phyloP scores from a whole-genome alignment of 2,797 vertebrate genomes.

The Salarias fasciatus region DNA sequence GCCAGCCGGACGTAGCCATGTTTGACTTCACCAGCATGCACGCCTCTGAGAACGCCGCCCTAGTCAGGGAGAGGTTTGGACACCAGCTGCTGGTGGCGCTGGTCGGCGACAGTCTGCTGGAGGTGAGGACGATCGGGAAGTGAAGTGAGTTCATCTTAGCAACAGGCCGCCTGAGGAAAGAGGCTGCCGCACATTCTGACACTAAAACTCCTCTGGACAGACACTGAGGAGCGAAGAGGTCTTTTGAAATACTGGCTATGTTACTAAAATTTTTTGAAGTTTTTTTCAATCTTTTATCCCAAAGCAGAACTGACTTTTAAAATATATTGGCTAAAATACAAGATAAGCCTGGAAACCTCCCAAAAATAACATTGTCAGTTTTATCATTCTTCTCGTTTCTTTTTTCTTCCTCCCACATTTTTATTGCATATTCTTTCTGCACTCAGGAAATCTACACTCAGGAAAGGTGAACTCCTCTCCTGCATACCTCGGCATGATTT shows the following conservation, averaged over 20 bases:
- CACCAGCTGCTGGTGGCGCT: slow-evolving; percentile 93
- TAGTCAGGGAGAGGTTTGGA: slow-evolving; percentile 91
- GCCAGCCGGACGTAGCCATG: slow-evolving; percentile 96
- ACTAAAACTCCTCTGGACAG: slow-evolving; percentile 13
- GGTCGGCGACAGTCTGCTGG: slow-evolving; percentile 96
- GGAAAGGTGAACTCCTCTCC: background rate
- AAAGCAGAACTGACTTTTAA: too few relatives aligned
- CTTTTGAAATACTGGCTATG: background rate
- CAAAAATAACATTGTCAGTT: too few relatives aligned
- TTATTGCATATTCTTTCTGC: background rate
- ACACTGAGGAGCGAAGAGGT: background rate
- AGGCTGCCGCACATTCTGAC: background rate
- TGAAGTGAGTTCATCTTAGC: background rate
- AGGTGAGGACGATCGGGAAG: slow-evolving; percentile 79
- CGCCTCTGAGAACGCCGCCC: slow-evolving; percentile 93
- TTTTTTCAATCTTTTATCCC: too few relatives aligned
- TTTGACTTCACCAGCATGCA: slow-evolving; percentile 99
- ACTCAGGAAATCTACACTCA: background rate
- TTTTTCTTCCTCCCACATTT: background rate
- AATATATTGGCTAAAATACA: too few relatives aligned
- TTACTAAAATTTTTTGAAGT: too few relatives aligned
- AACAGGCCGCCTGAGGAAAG: background rate
- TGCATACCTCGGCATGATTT: background rate
- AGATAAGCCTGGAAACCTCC: too few relatives aligned
- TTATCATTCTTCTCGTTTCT: too few relatives aligned